Conservation (phyloP, 2,888 invertebrate species). For the Rhagium mordax region DNA sequence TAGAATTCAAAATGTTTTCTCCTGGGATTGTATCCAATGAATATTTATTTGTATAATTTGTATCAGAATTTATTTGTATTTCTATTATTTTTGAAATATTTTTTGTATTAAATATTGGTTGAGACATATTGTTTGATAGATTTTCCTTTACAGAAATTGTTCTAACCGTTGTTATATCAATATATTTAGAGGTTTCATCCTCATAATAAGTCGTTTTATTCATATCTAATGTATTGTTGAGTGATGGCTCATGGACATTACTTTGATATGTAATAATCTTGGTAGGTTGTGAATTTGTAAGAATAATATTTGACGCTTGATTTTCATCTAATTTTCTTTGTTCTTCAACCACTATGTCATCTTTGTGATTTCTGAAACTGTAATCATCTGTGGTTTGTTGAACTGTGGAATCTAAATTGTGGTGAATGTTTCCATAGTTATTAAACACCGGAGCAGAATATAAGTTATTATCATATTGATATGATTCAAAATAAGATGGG, state of each 20-base stretch:
- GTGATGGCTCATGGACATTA: too few relatives aligned
- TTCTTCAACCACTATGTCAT: not conserved
- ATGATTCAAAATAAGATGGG: not conserved
- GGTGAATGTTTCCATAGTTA: not conserved
- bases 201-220: not conserved
- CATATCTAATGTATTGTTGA: not conserved
- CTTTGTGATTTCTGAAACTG: not conserved
- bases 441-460: not conserved
- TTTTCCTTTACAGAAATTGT: not conserved
- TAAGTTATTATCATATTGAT: not conserved
- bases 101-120: not conserved
- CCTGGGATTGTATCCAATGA: not conserved
- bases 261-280: too few relatives aligned
- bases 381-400: not conserved
- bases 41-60: not conserved
- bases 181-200: not conserved
- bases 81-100: not conserved
- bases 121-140: not conserved
- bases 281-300: not conserved
- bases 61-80: not conserved
- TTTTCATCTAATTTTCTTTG: not conserved
- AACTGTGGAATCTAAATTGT: not conserved
- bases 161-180: not conserved
- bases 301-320: not conserved
- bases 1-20: not conserved